Evolutionary conservation across 2,113 vertebrate genomes (phyloP).

Genomic region (Egretta garzetta): DNA sequence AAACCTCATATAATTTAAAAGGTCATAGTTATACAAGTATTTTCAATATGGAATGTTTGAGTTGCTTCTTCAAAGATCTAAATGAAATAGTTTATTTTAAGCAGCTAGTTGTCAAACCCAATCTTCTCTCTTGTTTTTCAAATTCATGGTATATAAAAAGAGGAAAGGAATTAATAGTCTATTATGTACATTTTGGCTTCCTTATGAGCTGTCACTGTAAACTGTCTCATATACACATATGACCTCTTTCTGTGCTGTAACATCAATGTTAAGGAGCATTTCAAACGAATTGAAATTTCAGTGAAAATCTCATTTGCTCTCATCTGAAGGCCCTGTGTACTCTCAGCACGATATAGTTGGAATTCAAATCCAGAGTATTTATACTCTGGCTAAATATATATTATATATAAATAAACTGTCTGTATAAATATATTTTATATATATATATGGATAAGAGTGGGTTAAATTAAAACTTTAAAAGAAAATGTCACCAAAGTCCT

Average conservation of each 20-base stretch:
- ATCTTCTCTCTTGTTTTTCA: slow-evolving; percentile 6
- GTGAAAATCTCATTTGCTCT: not conserved
- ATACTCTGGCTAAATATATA: not conserved
- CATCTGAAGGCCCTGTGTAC: not conserved
- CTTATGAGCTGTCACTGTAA: not conserved
- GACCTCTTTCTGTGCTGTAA: not conserved
- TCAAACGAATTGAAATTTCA: not conserved
- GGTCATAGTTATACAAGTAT: not conserved
- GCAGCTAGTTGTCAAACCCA: not conserved
- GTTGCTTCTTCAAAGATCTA: not conserved
- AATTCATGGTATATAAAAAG: not conserved
- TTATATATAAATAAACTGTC: too few species aligned
- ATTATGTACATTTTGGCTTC: not conserved
- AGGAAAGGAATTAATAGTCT: not conserved
- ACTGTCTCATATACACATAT: not conserved
- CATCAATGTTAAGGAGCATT: not conserved
- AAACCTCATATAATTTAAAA: not conserved
- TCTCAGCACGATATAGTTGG: not conserved
- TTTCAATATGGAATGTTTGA: not conserved
- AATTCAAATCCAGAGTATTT: not conserved
- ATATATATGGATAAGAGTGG: not conserved
- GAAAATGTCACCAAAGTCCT: not conserved
- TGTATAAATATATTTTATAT: too few species aligned
- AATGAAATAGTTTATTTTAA: slow-evolving; percentile 18
- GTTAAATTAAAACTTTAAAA: not conserved